Base-by-base conservation (phyloP, 2,113 vertebrate species). In the Colaptes auratus region DNA sequence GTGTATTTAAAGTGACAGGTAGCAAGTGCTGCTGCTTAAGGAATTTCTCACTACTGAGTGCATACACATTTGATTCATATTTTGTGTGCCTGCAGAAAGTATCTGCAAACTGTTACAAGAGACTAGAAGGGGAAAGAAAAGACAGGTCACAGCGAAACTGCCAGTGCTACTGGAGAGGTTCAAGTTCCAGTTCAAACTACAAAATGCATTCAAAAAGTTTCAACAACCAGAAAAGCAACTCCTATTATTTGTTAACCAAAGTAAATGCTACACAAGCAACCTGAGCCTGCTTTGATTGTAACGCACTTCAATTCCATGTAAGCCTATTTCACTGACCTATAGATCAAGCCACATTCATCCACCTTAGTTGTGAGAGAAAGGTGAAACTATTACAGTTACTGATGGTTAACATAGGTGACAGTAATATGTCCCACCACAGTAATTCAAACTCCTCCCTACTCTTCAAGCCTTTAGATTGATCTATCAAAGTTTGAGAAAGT, bases 391-490 rank as follows among this genome's bases (percentile, higher is more conserved):
- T 59, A 27, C 24, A 58, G n/a, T 50, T 48, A 48, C 80, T 48
- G 44, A 31, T 28, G 55, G 48, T 3, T 58, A 63, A 16, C 39
- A 48, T 6, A 10, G 14, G 35, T 13, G n/a, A 70, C 59, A 42
- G 24, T 6, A 18, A 15, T 14, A 46, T 18, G 6, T 7, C 30
- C 65, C 33, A 69, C 21, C 52, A 53, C 1, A 0, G 15, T 7
- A 72, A 48, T 33, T 58, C 67, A 70, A 33, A 21, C 44, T 48
- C 65, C 64, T 53, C 24, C 12, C 16, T 25, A 9, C 18, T 7
- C 15, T 21, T 52, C 10, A 48, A 53, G 20, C 58, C 23, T 79
- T 58, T 20, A 35, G 25, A 69, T 0, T n/a, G 8, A 91, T 24
- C 53, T 39, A 28, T 5, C 12, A 8, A 50, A 55, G 9, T 28